Evolutionary conservation across 2,888 invertebrate species (phyloP).

Genomic region (Rotaria magnacalcarata): DNA sequence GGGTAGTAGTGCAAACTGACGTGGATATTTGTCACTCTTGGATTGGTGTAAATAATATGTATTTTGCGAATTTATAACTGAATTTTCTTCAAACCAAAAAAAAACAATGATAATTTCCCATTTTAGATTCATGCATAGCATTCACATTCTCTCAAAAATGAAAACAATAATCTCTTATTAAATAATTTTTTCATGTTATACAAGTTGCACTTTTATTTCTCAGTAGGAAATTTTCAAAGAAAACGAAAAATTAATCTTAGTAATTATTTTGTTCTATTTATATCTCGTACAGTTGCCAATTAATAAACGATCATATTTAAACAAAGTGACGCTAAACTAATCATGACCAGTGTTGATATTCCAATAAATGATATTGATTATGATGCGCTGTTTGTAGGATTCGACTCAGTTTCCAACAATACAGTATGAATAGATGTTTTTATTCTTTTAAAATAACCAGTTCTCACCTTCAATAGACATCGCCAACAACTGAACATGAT

Average conservation of each 20-base stretch:
- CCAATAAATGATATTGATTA: constrained; percentile 13
- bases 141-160: neutral
- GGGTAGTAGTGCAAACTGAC: neutral
- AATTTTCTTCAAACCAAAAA: neutral
- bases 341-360: neutral
- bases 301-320: neutral
- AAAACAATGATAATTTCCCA: neutral
- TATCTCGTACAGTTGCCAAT: neutral
- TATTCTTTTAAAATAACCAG: neutral
- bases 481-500: constrained; percentile 26
- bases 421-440: neutral
- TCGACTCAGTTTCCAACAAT: neutral
- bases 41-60: neutral
- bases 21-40: neutral
- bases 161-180: neutral
- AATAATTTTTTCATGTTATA: neutral
- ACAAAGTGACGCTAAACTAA: neutral
- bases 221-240: neutral
- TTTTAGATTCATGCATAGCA: neutral
- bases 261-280: neutral
- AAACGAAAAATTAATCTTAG: neutral
- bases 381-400: neutral
- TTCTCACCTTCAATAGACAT: neutral
- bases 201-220: neutral
- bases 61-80: neutral